phyloP scores from a whole-genome alignment of 2,113 vertebrate genomes.

The Tachycineta bicolor region DNA sequence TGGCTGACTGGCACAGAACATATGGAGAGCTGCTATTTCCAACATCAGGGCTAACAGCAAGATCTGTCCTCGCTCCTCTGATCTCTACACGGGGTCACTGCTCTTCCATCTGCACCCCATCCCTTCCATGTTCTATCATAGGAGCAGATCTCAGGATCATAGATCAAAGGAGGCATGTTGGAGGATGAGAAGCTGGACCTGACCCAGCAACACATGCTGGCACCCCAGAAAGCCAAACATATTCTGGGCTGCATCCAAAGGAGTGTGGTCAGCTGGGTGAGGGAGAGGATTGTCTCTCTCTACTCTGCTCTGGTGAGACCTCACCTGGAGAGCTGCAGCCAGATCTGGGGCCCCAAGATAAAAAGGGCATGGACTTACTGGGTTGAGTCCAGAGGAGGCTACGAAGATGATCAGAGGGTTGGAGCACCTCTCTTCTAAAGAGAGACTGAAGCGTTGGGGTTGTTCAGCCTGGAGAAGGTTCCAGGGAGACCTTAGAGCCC shows the following conservation, averaged over 20 bases:
- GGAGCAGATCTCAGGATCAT: not conserved
- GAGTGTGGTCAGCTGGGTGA: fast-evolving
- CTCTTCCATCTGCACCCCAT: not conserved
- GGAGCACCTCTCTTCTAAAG: not conserved
- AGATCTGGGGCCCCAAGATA: not conserved
- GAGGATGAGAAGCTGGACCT: not conserved
- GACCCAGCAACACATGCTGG: not conserved
- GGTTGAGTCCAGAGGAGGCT: not conserved
- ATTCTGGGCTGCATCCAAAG: not conserved
- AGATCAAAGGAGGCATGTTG: not conserved
- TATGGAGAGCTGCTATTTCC: not conserved
- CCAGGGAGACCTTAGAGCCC: too few relatives aligned
- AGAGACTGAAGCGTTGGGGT: not conserved
- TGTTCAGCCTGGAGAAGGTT: not conserved
- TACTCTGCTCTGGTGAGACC: not conserved
- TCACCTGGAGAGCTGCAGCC: too few relatives aligned
- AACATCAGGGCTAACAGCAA: not conserved
- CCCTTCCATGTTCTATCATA: not conserved
- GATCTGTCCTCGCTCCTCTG: not conserved
- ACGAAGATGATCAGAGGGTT: not conserved
- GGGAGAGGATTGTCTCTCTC: not conserved
- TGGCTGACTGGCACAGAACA: not conserved
- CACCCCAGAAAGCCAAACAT: not conserved
- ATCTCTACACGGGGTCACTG: not conserved
- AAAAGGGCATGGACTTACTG: not conserved